Base-by-base conservation (phyloP, 2,797 vertebrate genomes). In the Knipowitschia caucasica region DNA sequence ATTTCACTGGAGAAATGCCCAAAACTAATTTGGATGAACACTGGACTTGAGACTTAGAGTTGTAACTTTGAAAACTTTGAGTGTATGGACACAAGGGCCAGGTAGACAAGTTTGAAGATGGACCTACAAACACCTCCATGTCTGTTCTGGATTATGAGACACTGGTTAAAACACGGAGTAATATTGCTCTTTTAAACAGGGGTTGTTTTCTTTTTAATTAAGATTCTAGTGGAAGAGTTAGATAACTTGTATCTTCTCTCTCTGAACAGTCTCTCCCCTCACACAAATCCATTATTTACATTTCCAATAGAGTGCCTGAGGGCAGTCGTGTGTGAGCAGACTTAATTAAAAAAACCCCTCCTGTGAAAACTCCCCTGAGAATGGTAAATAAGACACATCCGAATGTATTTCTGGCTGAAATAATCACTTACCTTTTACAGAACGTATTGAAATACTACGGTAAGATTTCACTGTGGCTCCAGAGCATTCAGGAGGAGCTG, bases 331-430 rank as follows among this genome's bases (percentile, higher is more conserved):
- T 17, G 10, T 64, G 67, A 69, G 20, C 61, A 51, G 47, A 36
- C 54, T 58, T 68, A 53, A 64, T 74, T 75, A 67, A 70, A 74
- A 36, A 58, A 45, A 44, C n/a, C 15, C 57, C 56, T 67, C 2
- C 55, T 57, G 64, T 55, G 46, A 24, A 34, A 11, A 20, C 2
- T 24, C 35, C 8, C 17, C 11, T 27, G 14, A 9, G 35, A 58
- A 45, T 33, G 21, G 3, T 18, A 56, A 2, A 44, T 7, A 1
- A 33, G 17, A 7, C 15, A 50, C 44, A 26, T 26, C 12, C n/a
- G 49, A 50, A 67, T 29, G 17, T 34, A 4, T 3, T 34, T 46
- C 23, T 4, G 44, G 21, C 3, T 12, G n/a, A 26, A 20, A 23
- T 24, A 5, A 30, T 38, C 45, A 40, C 3, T 30, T 20, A n/a